Evolutionary conservation across 92 coral and sea anemone species (phyloP), one percentile per base, ranked within the genome.

Genomic region (Meandrina meandrites): DNA sequence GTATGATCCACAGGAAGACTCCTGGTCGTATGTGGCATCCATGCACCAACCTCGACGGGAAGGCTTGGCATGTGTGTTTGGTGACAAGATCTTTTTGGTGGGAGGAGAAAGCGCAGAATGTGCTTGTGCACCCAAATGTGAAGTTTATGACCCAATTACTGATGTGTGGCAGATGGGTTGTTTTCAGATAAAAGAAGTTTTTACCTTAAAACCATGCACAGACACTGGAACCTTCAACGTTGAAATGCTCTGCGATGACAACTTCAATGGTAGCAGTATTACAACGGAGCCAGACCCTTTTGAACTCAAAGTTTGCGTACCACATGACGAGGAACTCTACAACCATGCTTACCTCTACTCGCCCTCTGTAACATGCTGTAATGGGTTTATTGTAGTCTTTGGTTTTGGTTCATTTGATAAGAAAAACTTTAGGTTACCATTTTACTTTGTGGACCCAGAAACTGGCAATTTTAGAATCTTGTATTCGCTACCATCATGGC

Each of bases 21-120:
- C 82, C n/a, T 88, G 91, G 91, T 75, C 87, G 17, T 86, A 82
- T 79, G 91, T 83, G 28, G 81, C 91, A 0, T 81, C 91, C 10
- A 82, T 88, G 91, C 84, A 88, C 48, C 84, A 88, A 36, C 87
- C 91, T 16, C 91, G 87, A 13, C 68, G 71, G 31, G 68, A 86
- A 0, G 87, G 82, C 0, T 75, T 81, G 2, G 91, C 91, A 1
- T 88, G 78, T 50, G 91, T 88, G 15, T 82, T 75, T 56, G 81
- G 56, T 30, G 87, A 88, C 81, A 88, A 82, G 68, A 88, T 88
- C 76, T 88, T 88, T 34, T 76, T 82, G 37, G 67, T 81, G 34
- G 91, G 91, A 16, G 91, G 87, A 11, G 83, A 82, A 58, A 79
- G 85, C 18, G 30, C 86, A 51, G 62, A 53, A 12, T 79, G 82